These are phyloP conservation scores for Suillia variegata DNA, from an alignment of 2,888 invertebrate species.

Conservation along the genomic window DNA sequence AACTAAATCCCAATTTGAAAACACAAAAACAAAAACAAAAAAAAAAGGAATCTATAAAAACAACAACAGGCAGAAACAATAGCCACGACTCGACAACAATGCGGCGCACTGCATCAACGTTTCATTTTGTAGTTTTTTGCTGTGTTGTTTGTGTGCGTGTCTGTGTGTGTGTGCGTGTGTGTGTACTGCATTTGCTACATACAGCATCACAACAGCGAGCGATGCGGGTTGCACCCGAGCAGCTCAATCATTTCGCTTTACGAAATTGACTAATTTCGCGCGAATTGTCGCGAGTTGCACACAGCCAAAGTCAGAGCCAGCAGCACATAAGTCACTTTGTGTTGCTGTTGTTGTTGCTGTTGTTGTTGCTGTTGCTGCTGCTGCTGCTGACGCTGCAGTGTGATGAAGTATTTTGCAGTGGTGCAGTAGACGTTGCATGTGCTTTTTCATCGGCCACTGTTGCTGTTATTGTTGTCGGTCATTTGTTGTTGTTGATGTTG, in stretches of 20 bases:
- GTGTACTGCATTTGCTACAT: not conserved
- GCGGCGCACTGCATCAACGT: not conserved
- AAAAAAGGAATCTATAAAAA: not conserved
- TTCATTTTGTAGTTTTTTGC: not conserved
- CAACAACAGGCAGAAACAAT: not conserved
- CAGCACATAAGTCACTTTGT: not conserved
- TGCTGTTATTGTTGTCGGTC: not conserved
- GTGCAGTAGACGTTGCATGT: not conserved
- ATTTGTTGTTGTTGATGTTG: not conserved
- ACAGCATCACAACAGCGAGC: not conserved
- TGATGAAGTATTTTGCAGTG: too few relatives aligned
- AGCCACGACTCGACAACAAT: not conserved
- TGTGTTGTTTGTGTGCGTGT: not conserved
- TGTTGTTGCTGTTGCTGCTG: too few relatives aligned
- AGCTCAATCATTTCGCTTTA: constrained; percentile 10
- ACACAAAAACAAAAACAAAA: not conserved
- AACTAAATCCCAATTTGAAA: not conserved
- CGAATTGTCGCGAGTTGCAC: constrained; percentile 24
- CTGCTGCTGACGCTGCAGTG: not conserved
- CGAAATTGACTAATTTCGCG: constrained; percentile 34
- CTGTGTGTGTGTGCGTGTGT: too few relatives aligned
- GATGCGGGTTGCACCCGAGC: constrained; percentile 1
- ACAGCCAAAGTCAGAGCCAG: constrained; percentile 18
- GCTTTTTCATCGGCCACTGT: not conserved
- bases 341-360: constrained; percentile 19